Percentiles rank a stretch among this genome's conserved stretches.
phyloP scores from a whole-genome alignment of 2,113 vertebrate genomes.

The Lichenostomus cassidix region DNA sequence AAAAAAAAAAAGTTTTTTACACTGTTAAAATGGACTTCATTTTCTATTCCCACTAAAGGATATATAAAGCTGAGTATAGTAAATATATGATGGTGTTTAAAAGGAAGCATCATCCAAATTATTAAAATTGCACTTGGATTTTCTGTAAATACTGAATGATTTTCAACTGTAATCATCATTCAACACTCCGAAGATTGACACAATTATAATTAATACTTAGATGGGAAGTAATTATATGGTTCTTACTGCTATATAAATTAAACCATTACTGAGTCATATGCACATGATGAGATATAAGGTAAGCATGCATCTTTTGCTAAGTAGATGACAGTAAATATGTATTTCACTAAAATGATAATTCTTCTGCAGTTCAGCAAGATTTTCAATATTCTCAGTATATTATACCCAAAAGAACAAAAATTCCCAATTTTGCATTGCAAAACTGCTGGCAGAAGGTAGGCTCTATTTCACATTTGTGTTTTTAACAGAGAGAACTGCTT shows the following conservation, averaged over 20 bases:
- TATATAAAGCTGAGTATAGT: not conserved
- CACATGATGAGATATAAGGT: conserved; percentile 9
- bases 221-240: conserved; percentile 31
- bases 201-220: conserved; percentile 43
- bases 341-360: not conserved
- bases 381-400: not conserved
- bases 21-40: not conserved
- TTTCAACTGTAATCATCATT: conserved; percentile 22
- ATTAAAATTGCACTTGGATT: conserved; percentile 16
- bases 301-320: conserved; percentile 24
- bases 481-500: not conserved
- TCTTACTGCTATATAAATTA: conserved; percentile 45
- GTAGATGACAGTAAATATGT: not conserved
- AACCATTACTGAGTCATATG: conserved; percentile 11
- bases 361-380: not conserved
- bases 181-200: conserved; percentile 24
- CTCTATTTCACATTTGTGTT: not conserved
- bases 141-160: conserved; percentile 37
- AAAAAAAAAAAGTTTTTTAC: not conserved
- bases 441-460: not conserved
- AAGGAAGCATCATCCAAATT: conserved; percentile 19
- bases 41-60: not conserved
- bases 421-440: not conserved
- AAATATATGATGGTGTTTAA: not conserved
- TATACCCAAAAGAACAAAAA: not conserved